Base-by-base conservation (phyloP, 1,140 invertebrate species). In the Brachystomella parvula region DNA sequence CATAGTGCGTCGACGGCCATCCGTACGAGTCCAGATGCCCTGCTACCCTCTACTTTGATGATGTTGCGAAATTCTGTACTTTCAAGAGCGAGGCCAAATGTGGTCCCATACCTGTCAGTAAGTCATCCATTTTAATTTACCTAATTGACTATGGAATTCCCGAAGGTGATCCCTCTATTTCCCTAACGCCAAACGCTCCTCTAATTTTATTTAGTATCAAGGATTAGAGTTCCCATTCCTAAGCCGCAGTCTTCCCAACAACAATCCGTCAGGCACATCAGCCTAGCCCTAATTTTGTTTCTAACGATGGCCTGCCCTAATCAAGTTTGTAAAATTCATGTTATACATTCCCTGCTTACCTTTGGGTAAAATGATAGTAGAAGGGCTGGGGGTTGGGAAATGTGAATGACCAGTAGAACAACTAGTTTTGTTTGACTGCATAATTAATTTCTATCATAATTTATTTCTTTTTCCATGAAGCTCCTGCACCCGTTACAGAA, bases 11-110 rank as follows among this genome's bases (percentile, higher is more conserved):
- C 26, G 90, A 92, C 79, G 88, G 88, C 26, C 90, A 84, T 77
- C 89, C 90, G 0, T 92, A 93, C 74, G 75, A 90, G 73, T 91
- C 89, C 76, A 83, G 89, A 74, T 94, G 92, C 79, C 92, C 92
- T 3, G 90, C 91, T 12, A 89, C 89, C 33, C 79, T 94, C 3
- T 90, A 90, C 76, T 94, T 94, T 76, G 92, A 94, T 76, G 90
- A 94, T 74, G 85, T 90, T 65, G 89, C 86, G 76, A 94, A 94
- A 79, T 89, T 87, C 68, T 94, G 92, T 76, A 94, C 90, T 0
- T 94, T 93, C 76, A 92, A 92, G 80, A 86, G 86, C 68, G 90
- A 93, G 79, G 89, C 90, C n/a, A 83, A 88, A 75, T 94, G 92
- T 77, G 92, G 92, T 35, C 91, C 91, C 17, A 84, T 94, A 71